Conservation (phyloP, 2,113 vertebrate genomes). For the Atractosteus spatula region DNA sequence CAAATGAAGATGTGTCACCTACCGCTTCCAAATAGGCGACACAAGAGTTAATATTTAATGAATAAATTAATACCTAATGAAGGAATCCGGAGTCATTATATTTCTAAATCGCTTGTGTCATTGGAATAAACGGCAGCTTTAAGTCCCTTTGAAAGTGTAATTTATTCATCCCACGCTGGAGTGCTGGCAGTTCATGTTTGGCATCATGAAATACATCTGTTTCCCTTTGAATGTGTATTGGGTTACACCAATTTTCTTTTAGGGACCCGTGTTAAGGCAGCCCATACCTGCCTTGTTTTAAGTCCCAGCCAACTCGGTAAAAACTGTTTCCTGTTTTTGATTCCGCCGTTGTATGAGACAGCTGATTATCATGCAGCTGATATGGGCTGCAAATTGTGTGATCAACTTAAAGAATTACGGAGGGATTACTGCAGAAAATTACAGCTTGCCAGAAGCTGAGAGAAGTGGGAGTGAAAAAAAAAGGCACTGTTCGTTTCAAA, state of each 20-base stretch:
- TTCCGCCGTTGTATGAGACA: neutral
- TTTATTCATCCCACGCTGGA: neutral
- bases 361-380: neutral
- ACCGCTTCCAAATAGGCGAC: constrained; percentile 57
- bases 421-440: constrained; percentile 6
- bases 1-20: constrained; percentile 69
- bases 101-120: constrained; percentile 34
- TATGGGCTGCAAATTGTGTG: neutral
- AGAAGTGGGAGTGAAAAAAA: constrained; percentile 37
- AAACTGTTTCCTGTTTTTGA: neutral
- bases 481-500: constrained; percentile 49
- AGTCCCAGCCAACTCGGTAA: neutral
- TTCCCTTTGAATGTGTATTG: constrained; percentile 3
- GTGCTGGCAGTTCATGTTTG: constrained; percentile 10
- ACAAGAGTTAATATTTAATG: constrained; percentile 72
- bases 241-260: neutral
- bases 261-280: neutral
- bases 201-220: constrained; percentile 4
- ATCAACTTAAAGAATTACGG: neutral
- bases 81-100: constrained; percentile 39
- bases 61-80: constrained; percentile 77
- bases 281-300: neutral
- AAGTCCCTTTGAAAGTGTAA: constrained; percentile 12
- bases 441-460: neutral
- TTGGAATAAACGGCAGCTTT: neutral